Conservation (phyloP, 1,140 invertebrate genomes). For the Drosophila jambulina region DNA sequence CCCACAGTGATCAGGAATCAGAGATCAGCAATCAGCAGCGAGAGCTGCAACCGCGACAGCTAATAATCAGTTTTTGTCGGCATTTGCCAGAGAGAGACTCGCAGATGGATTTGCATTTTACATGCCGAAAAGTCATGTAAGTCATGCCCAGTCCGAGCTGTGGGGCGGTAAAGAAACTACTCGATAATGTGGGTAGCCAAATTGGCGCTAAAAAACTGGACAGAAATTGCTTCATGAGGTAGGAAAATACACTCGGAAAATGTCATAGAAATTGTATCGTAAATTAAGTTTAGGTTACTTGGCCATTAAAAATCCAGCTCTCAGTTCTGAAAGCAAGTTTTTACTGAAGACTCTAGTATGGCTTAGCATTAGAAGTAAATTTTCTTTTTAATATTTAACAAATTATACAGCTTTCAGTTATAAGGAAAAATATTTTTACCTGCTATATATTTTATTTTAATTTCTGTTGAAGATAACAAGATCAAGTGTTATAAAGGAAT, state of each 20-base stretch:
- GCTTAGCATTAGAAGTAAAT: background rate
- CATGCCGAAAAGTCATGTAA: constrained; percentile 78
- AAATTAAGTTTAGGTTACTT: background rate
- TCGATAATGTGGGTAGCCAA: constrained; percentile 35
- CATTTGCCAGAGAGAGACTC: constrained; percentile 36
- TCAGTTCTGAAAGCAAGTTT: background rate
- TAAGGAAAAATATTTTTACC: background rate
- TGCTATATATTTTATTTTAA: background rate
- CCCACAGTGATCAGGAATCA: constrained; percentile 47
- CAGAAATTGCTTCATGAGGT: constrained; percentile 39
- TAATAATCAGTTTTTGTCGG: constrained; percentile 52
- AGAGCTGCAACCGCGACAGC: constrained; percentile 17
- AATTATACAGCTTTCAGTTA: background rate
- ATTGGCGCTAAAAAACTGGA: constrained; percentile 45
- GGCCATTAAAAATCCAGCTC: background rate
- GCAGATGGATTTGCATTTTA: constrained; percentile 64
- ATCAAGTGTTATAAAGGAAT: background rate
- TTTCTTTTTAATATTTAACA: background rate
- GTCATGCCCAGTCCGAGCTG: constrained; percentile 52
- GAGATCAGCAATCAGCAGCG: constrained; percentile 34
- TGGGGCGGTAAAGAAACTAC: constrained; percentile 11
- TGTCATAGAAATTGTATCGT: background rate
- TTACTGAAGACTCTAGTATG: background rate
- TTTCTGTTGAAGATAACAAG: background rate
- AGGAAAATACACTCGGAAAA: constrained; percentile 2